A percentile compares a stretch with the other conserved stretches of the same genome.
These are phyloP conservation scores for Drosophila testacea DNA, from an alignment of 2,888 invertebrate genomes.

Conservation along the genomic window DNA sequence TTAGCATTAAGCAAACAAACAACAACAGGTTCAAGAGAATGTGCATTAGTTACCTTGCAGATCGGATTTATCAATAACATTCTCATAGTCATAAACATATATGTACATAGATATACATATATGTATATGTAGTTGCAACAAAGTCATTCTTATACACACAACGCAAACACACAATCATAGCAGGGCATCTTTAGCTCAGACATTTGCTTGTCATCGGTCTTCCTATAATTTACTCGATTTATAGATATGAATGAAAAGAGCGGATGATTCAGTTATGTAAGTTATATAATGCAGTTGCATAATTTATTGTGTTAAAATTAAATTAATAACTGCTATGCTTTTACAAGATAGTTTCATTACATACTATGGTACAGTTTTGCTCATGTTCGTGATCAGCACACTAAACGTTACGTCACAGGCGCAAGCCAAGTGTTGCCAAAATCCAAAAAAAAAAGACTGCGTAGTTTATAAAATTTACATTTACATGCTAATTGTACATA, in stretches of 20 bases:
- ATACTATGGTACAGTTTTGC: not conserved
- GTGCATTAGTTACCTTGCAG: slow-evolving; percentile 46
- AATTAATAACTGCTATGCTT: not conserved
- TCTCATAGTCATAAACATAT: not conserved
- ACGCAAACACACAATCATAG: slow-evolving; percentile 16
- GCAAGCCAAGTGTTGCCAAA: slow-evolving; percentile 16
- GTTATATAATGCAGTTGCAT: not conserved
- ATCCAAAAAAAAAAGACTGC: slow-evolving; percentile 22
- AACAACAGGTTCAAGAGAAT: slow-evolving; percentile 43
- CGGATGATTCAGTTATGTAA: not conserved
- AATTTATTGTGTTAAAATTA: not conserved
- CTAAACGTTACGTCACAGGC: slow-evolving; percentile 14
- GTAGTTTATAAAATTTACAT: slow-evolving; percentile 20
- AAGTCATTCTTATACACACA: slow-evolving; percentile 17
- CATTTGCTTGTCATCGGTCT: not conserved
- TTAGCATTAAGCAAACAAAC: slow-evolving; percentile 26
- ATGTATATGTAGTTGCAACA: not conserved
- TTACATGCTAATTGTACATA: slow-evolving; percentile 7
- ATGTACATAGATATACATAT: not conserved
- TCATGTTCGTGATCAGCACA: slow-evolving; percentile 20
- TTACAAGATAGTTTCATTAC: not conserved
- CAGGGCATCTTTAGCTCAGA: not conserved
- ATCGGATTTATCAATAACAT: slow-evolving; percentile 15
- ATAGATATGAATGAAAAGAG: not conserved
- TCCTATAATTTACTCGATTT: slow-evolving; percentile 4